Base-by-base conservation (phyloP, 2,113 vertebrate species). In the Oncorhynchus mykiss region DNA sequence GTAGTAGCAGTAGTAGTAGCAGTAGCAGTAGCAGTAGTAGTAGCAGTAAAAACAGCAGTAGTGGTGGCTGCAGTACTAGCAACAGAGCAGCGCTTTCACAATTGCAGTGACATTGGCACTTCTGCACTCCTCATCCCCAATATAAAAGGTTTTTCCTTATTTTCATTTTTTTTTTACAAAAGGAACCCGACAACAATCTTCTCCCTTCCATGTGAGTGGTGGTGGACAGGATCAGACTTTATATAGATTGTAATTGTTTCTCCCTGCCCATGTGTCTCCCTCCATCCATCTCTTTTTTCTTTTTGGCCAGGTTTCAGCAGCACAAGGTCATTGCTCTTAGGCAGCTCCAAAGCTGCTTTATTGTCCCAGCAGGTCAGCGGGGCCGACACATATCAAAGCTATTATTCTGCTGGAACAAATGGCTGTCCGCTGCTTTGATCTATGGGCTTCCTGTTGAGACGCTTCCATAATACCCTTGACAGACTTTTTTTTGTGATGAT, bases 351-450 rank as follows among this genome's bases (percentile, higher is more conserved):
- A 86, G 86, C 85, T 74, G 87, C 87, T 92, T 92, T 92, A 92
- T 92, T 92, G 89, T 92, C 91, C 86, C 84, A 90, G 85, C 80
- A 78, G 92, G 92, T 93, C 92, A 92, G 83, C 75, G 82, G 89
- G 91, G 90, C 88, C 86, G 87, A 88, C 90, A 92, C 91, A 90
- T 90, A 91, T 92, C 93, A 92, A 88, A 91, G 90, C 90, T 90
- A 92, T 92, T 93, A 92, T 93, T 93, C 91, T 88, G 86, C 79
- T 81, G 89, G 88, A 93, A 93, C 93, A 93, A 93, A 94, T 92
- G 90, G 88, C 85, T 85, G 73, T 91, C 91, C 85, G 86, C 79
- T 75, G 67, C 91, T 91, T 93, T 94, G 92, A 94, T 93, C 90
- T 93, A 93, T 92, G 89, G 88, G 89, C 84, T 87, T 91, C 86